Percentiles rank a stretch among this genome's conserved stretches.
phyloP scores from a whole-genome alignment of 1,140 invertebrate genomes.

The Streblospio benedicti region DNA sequence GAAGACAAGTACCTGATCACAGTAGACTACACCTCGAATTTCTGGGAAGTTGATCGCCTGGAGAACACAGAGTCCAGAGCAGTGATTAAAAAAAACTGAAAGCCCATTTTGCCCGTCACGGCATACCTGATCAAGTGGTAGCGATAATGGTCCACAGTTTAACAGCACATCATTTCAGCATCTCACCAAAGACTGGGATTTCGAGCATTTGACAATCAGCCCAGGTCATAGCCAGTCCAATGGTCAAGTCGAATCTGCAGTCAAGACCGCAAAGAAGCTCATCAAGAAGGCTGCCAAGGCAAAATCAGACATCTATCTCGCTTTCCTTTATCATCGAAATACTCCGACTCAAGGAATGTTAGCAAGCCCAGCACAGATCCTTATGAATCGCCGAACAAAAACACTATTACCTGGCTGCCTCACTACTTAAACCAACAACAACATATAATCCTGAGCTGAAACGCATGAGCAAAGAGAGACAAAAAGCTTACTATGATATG shows the following conservation, averaged over 20 bases:
- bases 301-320: slow-evolving; percentile 6
- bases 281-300: not conserved
- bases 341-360: slow-evolving; percentile 6
- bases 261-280: not conserved
- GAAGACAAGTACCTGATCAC: not conserved
- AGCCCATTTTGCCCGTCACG: not conserved
- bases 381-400: too few species aligned
- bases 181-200: not conserved
- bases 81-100: not conserved
- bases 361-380: not conserved
- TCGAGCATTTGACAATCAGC: not conserved
- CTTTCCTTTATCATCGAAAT: slow-evolving; percentile 13
- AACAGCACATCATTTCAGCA: not conserved
- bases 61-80: not conserved
- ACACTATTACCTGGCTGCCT: too few species aligned
- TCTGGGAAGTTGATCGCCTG: not conserved
- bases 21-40: not conserved
- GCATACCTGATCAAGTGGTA: not conserved
- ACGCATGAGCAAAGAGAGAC: too few species aligned
- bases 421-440: too few species aligned
- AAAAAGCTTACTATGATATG: too few species aligned
- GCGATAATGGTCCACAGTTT: slow-evolving; percentile 1
- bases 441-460: too few species aligned
- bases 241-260: not conserved
- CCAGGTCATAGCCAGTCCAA: not conserved